Conservation (phyloP, 2,888 invertebrate genomes). For the Molanna angustata region DNA sequence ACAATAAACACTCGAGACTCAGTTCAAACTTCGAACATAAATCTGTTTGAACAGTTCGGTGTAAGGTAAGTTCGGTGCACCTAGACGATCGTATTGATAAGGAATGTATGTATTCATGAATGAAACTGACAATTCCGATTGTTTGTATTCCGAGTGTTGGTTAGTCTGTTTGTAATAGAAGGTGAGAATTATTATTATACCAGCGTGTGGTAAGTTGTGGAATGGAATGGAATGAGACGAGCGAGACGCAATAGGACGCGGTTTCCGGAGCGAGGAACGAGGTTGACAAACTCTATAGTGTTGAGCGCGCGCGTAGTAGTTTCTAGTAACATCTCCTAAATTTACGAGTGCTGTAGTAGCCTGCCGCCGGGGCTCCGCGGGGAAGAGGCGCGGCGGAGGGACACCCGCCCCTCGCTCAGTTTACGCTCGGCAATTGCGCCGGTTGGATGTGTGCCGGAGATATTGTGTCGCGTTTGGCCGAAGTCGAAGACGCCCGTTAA, state of each 20-base stretch:
- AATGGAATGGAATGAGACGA: too few relatives aligned
- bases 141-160: too few relatives aligned
- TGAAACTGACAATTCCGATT: too few relatives aligned
- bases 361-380: conserved; percentile 10
- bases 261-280: background rate
- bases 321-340: conserved; percentile 28
- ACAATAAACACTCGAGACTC: too few relatives aligned
- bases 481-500: conserved; percentile 17
- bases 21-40: background rate
- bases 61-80: too few relatives aligned
- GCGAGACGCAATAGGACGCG: background rate
- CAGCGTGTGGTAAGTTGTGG: too few relatives aligned
- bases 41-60: too few relatives aligned
- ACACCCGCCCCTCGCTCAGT: conserved; percentile 22
- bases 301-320: conserved; percentile 24
- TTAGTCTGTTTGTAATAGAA: too few relatives aligned
- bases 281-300: conserved; percentile 19
- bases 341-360: conserved; percentile 29
- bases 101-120: too few relatives aligned
- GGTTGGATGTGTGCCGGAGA: conserved; percentile 6
- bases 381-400: conserved; percentile 15
- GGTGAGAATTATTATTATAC: too few relatives aligned
- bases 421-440: conserved; percentile 13
- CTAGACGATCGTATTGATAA: too few relatives aligned
- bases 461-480: background rate